A percentile compares a stretch with the other conserved stretches of the same genome.
phyloP scores from a whole-genome alignment of 2,113 vertebrate genomes.

The Muntiacus muntjak region DNA sequence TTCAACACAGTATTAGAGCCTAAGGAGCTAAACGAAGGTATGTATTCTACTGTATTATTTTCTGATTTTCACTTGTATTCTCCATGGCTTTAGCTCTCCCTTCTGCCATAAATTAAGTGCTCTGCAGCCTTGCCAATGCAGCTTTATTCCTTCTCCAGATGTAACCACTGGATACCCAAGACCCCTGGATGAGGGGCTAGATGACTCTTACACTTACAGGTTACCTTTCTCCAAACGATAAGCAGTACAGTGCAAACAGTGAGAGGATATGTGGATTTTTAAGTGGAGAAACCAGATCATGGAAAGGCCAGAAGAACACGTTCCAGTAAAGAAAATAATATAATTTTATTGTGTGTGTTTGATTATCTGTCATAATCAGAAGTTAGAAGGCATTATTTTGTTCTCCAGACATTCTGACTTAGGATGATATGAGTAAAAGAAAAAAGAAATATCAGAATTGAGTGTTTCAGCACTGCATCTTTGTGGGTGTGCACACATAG shows the following conservation, averaged over 20 bases:
- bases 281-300: background rate
- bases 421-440: background rate
- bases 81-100: background rate
- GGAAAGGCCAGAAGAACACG: background rate
- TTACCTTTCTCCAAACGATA: background rate
- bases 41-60: conserved; percentile 39
- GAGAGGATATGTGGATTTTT: background rate
- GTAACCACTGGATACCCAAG: background rate
- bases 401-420: background rate
- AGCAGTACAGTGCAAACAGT: background rate
- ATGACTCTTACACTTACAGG: background rate
- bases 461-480: background rate
- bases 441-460: background rate
- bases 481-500: background rate
- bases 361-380: background rate
- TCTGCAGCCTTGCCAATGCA: background rate
- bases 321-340: background rate
- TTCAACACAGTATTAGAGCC: conserved; percentile 48
- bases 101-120: conserved; percentile 28
- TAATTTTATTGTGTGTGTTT: background rate
- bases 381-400: background rate
- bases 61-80: conserved; percentile 35
- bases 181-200: background rate
- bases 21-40: conserved; percentile 56
- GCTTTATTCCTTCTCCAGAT: background rate